These are phyloP conservation scores for Anolis sagrei DNA, from an alignment of 2,113 vertebrate species.

Conservation along the genomic window DNA sequence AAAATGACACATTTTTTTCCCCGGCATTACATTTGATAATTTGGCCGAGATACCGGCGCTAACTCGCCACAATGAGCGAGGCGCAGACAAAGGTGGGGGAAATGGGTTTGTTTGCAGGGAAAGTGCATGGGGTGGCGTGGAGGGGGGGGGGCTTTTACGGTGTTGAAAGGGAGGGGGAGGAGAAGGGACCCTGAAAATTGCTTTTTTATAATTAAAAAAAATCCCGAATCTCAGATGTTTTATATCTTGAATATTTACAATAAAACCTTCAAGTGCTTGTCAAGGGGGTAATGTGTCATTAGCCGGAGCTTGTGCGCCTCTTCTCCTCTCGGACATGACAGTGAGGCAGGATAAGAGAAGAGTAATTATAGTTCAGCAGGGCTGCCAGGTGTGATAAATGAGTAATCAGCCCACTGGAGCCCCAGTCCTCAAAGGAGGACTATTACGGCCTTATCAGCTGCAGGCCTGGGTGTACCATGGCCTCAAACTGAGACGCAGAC, in stretches of 20 bases:
- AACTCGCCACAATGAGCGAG: slow-evolving; percentile 71
- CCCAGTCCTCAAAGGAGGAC: slow-evolving; percentile 96
- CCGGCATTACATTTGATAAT: slow-evolving; percentile 77
- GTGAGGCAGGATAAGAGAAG: slow-evolving; percentile 96
- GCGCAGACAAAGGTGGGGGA: slow-evolving; percentile 66
- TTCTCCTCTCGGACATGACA: slow-evolving; percentile 95
- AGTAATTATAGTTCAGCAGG: slow-evolving; percentile 99
- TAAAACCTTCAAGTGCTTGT: slow-evolving; percentile 84
- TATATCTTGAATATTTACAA: slow-evolving; percentile 88
- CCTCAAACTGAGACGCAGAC: slow-evolving; percentile 80
- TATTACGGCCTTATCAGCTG: slow-evolving; percentile 99
- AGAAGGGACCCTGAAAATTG: background rate
- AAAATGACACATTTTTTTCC: slow-evolving; percentile 77
- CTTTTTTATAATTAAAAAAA: slow-evolving; percentile 15
- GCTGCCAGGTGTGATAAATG: slow-evolving; percentile 99
- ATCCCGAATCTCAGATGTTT: slow-evolving; percentile 81
- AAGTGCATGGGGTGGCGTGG: background rate
- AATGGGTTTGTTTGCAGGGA: slow-evolving; percentile 70
- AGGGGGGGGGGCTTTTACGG: slow-evolving; percentile 77
- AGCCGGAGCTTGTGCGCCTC: slow-evolving; percentile 81
- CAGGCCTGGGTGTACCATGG: slow-evolving; percentile 80
- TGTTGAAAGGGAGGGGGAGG: slow-evolving; percentile 78
- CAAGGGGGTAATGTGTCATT: slow-evolving; percentile 88
- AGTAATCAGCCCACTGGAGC: slow-evolving; percentile 97
- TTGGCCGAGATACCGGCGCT: slow-evolving; percentile 74